Evolutionary conservation across 2,888 invertebrate genomes (phyloP).

Genomic region (Archips xylosteana): DNA sequence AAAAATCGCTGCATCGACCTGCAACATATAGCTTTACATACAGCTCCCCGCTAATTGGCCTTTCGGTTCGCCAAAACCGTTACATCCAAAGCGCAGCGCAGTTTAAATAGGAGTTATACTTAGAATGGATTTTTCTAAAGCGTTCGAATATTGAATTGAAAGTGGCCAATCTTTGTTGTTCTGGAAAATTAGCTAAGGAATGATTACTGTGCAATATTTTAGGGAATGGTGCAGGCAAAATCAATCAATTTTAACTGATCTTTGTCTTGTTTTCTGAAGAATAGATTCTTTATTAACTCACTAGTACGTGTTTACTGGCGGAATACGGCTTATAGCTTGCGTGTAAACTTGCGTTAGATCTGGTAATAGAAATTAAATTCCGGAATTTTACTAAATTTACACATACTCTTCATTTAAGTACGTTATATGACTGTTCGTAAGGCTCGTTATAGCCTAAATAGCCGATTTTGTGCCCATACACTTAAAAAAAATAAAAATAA

Average conservation of each 20-base stretch:
- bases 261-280: too few relatives aligned
- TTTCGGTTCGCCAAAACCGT: constrained; percentile 11
- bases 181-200: not conserved
- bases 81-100: constrained; percentile 1
- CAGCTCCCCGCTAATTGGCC: constrained; percentile 27
- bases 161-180: not conserved
- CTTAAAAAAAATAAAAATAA: too few relatives aligned
- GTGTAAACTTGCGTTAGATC: too few relatives aligned
- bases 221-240: not conserved
- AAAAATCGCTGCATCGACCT: constrained; percentile 35
- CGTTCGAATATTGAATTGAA: not conserved
- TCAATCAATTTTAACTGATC: not conserved
- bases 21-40: not conserved
- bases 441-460: too few relatives aligned
- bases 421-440: too few relatives aligned
- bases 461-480: too few relatives aligned
- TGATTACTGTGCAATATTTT: not conserved
- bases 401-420: too few relatives aligned
- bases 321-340: too few relatives aligned
- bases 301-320: too few relatives aligned
- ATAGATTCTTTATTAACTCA: too few relatives aligned
- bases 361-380: too few relatives aligned
- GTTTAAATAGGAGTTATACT: not conserved
- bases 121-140: not conserved
- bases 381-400: too few relatives aligned